Conservation (phyloP, 2,113 vertebrate species). For the Procavia capensis region DNA sequence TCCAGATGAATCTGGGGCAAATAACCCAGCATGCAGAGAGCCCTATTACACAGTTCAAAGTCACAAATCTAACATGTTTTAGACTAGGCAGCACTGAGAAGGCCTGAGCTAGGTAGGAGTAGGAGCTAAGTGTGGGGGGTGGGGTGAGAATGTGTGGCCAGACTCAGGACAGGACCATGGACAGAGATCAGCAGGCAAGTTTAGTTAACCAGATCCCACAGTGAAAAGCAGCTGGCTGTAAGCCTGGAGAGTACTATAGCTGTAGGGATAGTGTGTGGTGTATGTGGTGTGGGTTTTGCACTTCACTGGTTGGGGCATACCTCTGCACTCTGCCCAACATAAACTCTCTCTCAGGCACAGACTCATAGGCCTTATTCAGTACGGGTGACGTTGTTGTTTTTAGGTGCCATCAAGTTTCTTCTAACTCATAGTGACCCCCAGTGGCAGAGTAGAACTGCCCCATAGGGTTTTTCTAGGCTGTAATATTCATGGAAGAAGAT, state of each 20-base stretch:
- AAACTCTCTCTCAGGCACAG: background rate
- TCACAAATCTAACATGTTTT: background rate
- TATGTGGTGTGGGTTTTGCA: background rate
- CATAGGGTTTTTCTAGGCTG: too few species aligned
- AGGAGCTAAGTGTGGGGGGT: background rate
- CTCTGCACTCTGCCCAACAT: background rate
- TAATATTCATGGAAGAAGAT: too few species aligned
- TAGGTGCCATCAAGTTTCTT: too few species aligned
- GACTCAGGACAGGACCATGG: constrained; percentile 64
- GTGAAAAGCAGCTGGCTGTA: background rate
- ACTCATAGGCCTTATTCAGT: background rate
- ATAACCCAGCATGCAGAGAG: background rate
- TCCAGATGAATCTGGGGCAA: background rate
- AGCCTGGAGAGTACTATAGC: background rate
- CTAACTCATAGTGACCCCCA: too few species aligned
- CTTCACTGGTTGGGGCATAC: background rate
- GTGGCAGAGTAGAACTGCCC: too few species aligned
- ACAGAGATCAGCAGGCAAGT: constrained; percentile 51
- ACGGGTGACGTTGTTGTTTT: background rate
- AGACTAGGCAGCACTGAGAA: background rate
- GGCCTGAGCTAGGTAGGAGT: background rate
- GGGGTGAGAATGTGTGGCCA: background rate
- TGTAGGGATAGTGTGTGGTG: background rate
- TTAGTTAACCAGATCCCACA: background rate
- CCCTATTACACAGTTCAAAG: background rate